phyloP scores from a whole-genome alignment of 2,113 vertebrate genomes.

The Corythaixoides concolor region DNA sequence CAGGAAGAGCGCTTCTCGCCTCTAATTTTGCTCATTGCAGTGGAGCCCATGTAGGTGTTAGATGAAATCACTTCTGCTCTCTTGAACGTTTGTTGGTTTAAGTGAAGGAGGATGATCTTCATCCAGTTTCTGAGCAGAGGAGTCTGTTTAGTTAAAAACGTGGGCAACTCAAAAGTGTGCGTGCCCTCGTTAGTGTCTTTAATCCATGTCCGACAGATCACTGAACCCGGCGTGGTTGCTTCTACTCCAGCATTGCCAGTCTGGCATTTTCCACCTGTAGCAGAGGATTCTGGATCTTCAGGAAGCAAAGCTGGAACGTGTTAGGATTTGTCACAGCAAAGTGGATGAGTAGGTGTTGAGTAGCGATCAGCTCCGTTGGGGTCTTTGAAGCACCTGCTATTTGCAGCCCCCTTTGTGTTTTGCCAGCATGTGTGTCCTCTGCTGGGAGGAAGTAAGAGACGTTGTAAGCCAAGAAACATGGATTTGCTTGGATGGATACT shows the following conservation, averaged over 20 bases:
- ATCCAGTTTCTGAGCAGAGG: not conserved
- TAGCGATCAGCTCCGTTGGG: not conserved
- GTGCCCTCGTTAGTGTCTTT: not conserved
- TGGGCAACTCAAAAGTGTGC: fast-evolving
- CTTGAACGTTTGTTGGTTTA: not conserved
- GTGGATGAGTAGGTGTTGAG: not conserved
- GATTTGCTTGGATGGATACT: not conserved
- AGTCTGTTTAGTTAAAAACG: not conserved
- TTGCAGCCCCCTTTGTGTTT: not conserved
- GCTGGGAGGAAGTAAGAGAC: not conserved
- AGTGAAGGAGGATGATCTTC: not conserved
- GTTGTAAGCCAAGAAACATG: not conserved
- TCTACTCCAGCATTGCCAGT: not conserved
- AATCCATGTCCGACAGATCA: not conserved
- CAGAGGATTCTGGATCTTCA: not conserved
- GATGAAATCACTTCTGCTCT: not conserved
- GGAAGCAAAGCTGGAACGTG: not conserved
- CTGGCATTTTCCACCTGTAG: not conserved
- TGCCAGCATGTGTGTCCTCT: not conserved
- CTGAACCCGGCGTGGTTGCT: fast-evolving
- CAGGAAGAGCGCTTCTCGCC: not conserved
- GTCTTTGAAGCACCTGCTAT: fast-evolving
- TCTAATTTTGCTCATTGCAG: not conserved
- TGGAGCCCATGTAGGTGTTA: not conserved
- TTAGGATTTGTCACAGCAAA: not conserved